Base-by-base conservation (phyloP, 2,888 invertebrate genomes). In the Drosophila nr. medialis region DNA sequence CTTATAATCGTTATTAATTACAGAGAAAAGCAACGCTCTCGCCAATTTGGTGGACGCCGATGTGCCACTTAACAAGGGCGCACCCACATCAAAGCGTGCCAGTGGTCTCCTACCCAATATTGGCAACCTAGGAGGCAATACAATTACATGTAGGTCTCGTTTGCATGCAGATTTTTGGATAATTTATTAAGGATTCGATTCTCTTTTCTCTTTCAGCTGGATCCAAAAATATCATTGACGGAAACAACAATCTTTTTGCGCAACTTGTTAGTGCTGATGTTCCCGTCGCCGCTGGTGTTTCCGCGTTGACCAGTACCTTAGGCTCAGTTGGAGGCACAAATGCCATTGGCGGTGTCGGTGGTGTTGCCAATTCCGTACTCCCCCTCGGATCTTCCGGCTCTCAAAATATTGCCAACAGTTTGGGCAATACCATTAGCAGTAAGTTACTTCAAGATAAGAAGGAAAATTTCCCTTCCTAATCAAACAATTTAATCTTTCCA, bases 41-140 rank as follows among this genome's bases (percentile, higher is more conserved):
- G 69, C 66, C 0, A 75, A 64, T 48, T 40, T 75, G 54, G 54
- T 75, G 6, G 71, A 32, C 29, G 70, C 79, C 2, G 63, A 66
- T 64, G 75, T 48, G 1, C 56, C 63, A n/a, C 40, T 66, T 13
- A 51, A 0, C n/a, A 79, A 75, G 61, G 38, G 8, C 2, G 15
- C 75, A 11, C 32, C 38, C 4, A 65, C 77, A 0, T 60, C 69
- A 0, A 84, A 84, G 24, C 87, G 83, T 18, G 38, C 77, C 32
- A 76, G 60, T 13, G 70, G 65, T 0, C 36, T 56, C 1, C 45
- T 77, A 0, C 55, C 77, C 4, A 2, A 55, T 15, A 53, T 62
- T 24, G 71, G 64, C 1, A 45, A 61, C 34, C 27, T 78, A 2
- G 1, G 63, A 3, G 65, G 77, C 24, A 75, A 60, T 27, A 2